Evolutionary conservation across 2,113 vertebrate genomes (phyloP).

Genomic region (Pedionomus torquatus): DNA sequence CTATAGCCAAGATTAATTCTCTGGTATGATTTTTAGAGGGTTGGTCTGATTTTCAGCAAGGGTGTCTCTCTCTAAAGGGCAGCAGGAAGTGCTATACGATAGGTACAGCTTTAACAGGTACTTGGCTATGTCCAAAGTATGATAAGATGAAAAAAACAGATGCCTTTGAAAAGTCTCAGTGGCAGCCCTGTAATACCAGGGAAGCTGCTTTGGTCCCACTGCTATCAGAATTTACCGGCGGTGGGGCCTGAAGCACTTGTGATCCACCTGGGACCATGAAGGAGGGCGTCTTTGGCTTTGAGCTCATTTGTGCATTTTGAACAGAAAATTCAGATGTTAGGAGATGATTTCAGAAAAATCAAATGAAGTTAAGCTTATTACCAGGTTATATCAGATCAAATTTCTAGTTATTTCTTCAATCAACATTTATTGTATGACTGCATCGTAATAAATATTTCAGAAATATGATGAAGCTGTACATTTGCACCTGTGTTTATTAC

Average conservation of each 20-base stretch:
- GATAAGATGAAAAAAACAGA: neutral
- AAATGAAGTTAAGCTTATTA: conserved; percentile 69
- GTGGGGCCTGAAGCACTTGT: neutral
- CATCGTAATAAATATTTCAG: conserved; percentile 45
- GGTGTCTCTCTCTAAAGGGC: neutral
- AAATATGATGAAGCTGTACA: conserved; percentile 33
- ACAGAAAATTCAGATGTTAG: conserved; percentile 35
- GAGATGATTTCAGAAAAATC: conserved; percentile 48
- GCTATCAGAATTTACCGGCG: neutral
- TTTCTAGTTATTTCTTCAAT: conserved; percentile 68
- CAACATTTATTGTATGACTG: conserved; percentile 42
- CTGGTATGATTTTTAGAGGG: neutral
- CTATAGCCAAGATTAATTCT: neutral
- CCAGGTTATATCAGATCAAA: conserved; percentile 43
- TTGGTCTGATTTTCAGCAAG: neutral
- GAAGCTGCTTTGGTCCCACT: neutral
- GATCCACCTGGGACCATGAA: neutral
- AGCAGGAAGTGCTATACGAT: neutral
- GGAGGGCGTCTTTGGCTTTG: neutral
- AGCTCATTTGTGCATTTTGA: neutral
- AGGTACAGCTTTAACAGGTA: neutral
- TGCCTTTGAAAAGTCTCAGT: neutral
- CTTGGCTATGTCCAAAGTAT: neutral
- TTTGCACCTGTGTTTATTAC: conserved; percentile 54
- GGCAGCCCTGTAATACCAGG: neutral